A percentile compares a stretch with the other conserved stretches of the same genome.
These are phyloP conservation scores for Daubentonia madagascariensis DNA, from an alignment of 2,113 vertebrate genomes.

Conservation along the genomic window DNA sequence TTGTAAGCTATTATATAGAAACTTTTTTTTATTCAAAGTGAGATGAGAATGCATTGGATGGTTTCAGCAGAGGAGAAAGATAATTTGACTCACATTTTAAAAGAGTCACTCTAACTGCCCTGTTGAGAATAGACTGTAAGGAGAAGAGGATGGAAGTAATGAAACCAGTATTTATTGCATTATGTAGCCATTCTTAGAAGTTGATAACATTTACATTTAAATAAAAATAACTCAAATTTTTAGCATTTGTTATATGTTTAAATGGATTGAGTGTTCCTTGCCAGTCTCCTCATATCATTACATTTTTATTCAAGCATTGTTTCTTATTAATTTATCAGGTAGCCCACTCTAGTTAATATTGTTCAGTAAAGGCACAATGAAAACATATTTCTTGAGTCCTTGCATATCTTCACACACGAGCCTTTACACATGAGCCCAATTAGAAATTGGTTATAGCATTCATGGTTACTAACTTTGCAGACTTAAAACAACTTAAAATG, in stretches of 20 bases:
- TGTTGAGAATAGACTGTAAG: not conserved
- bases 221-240: not conserved
- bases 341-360: not conserved
- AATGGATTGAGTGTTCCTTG: not conserved
- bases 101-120: not conserved
- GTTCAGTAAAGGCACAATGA: not conserved
- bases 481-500: not conserved
- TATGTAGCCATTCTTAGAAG: not conserved
- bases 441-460: not conserved
- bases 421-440: not conserved
- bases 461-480: not conserved
- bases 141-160: not conserved
- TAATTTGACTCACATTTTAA: not conserved
- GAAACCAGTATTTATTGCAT: not conserved
- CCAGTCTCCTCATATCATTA: not conserved
- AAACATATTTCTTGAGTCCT: not conserved
- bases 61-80: not conserved
- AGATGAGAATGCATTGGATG: not conserved
- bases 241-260: not conserved
- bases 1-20: not conserved
- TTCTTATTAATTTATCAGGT: not conserved
- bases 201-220: not conserved
- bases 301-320: not conserved
- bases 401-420: not conserved
- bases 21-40: not conserved